Evolutionary conservation across 1,140 invertebrate genomes (phyloP), one percentile per base, ranked within the genome.

Genomic region (Drosophila yakuba): DNA sequence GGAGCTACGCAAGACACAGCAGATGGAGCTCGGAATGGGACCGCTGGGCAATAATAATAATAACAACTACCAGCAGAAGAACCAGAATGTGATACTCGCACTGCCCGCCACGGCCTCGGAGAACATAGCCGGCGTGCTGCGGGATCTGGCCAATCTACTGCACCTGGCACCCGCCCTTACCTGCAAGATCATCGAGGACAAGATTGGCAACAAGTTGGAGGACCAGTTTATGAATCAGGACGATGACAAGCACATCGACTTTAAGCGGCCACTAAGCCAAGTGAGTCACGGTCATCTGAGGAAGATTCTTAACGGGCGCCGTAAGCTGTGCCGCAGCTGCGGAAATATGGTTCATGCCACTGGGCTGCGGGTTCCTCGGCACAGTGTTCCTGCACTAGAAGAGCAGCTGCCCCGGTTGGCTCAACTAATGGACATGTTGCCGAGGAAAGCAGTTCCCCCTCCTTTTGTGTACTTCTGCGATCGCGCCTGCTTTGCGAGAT

Each of bases 21-120:
- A 77, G 10, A 43, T 74, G 45, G 84, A 89, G 15, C 15, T 76
- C 66, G 82, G 74, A 7, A 23, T 39, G 32, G 17, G 91, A 94
- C 94, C 92, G 94, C 92, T 90, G 93, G 92, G 61, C 93, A 93
- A 14, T 32, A 77, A 61, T 80, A 68, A 92, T 94, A 94, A 92
- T 93, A 93, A 78, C 93, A 93, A 89, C 12, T 89, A 88, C 7
- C 84, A 88, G 64, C 84, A 89, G 64, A 88, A 88, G 52, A 88
- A 92, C 93, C 94, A 82, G 95, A 95, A 98, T 93, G 96, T 99
- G 45, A 97, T 97, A 23, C 97, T 99, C 11, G 98, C 98, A 6
- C 93, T 99, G 67, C 99, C 98, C 6, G 93, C 98, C 35, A 97
- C 97, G 10, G 97, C 97, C 56, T 97, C 97, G 11, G 97, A 98